Base-by-base conservation (phyloP, 2,888 invertebrate species). In the Pseudanteris insignis region DNA sequence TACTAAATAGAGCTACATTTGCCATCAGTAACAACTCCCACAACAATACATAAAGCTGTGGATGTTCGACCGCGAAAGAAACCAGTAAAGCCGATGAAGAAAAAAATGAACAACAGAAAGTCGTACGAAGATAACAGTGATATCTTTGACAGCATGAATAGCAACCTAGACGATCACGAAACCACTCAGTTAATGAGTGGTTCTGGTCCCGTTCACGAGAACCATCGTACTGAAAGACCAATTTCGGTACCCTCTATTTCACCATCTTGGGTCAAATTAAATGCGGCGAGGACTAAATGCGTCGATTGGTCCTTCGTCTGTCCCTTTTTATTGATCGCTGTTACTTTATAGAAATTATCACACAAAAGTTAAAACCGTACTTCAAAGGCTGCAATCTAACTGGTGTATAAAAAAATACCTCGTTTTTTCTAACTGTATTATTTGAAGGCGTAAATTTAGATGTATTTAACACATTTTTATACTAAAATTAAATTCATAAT, bases 171-270 rank as follows among this genome's bases (percentile, higher is more conserved):
- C 8, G 71, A 75, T 37, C 67, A 72, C 26, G 73, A 72, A 15
- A 76, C 77, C n/a, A 77, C 78, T 8, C 76, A 78, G 48, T 66
- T 72, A 12, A 74, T 76, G 72, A 70, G 67, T 6, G 76, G 75
- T 13, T 71, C 68, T 14, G 72, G 70, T 21, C 38, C 47, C 30
- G 63, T 68, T 24, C 71, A 73, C 8, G 75, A 75, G 9, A 71
- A 70, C 14, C 76, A 77, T 9, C 73, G 72, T 43, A 79, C 79
- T 34, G 78, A 79, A 41, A 70, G 71, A 29, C 78, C 79, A 2
- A 44, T 73, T 9, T 30, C 47, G 24, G 46, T 69, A n/a, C 75
- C 79, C 13, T 75, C 79, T 9, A 32, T 69, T 10, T 69, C 76
- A 7, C 75, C 78, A 7, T 72, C 76, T 1, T 77, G 75, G 78